A percentile compares a stretch with the other conserved stretches of the same genome.
Conservation (phyloP, 2,113 vertebrate genomes). For the Thryonomys swinderianus region DNA sequence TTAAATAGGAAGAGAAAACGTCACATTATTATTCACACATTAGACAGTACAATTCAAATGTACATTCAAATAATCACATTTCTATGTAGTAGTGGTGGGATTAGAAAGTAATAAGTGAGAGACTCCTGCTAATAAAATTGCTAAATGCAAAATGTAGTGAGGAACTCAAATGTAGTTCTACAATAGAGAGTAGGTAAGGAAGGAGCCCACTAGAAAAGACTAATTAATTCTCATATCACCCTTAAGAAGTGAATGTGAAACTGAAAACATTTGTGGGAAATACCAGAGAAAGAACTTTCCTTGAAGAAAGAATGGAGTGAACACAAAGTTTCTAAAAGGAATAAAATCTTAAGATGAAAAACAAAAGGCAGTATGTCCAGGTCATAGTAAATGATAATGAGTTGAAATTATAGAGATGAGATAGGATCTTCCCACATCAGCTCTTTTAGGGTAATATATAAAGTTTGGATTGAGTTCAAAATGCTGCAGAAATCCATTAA, state of each 20-base stretch:
- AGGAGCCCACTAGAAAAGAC: neutral
- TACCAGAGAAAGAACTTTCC: neutral
- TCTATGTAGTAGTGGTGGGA: neutral
- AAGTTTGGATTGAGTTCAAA: constrained; percentile 12
- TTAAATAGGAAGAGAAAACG: neutral
- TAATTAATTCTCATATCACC: neutral
- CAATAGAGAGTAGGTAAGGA: neutral
- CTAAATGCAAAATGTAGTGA: constrained; percentile 4
- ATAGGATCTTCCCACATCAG: neutral
- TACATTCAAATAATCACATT: neutral
- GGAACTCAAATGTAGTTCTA: neutral
- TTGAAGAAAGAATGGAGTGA: neutral
- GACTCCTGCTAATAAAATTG: neutral
- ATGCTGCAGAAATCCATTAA: neutral
- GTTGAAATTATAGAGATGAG: neutral
- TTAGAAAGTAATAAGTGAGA: neutral
- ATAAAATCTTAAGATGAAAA: neutral
- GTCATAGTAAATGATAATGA: neutral
- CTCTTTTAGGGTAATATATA: neutral
- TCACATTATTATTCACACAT: neutral
- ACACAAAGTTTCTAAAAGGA: neutral
- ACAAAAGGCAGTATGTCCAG: neutral
- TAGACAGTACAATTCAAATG: neutral
- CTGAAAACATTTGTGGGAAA: neutral
- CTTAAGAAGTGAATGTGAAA: neutral